Conservation (phyloP, 2,113 vertebrate genomes). For the Aspiorhynchus laticeps region DNA sequence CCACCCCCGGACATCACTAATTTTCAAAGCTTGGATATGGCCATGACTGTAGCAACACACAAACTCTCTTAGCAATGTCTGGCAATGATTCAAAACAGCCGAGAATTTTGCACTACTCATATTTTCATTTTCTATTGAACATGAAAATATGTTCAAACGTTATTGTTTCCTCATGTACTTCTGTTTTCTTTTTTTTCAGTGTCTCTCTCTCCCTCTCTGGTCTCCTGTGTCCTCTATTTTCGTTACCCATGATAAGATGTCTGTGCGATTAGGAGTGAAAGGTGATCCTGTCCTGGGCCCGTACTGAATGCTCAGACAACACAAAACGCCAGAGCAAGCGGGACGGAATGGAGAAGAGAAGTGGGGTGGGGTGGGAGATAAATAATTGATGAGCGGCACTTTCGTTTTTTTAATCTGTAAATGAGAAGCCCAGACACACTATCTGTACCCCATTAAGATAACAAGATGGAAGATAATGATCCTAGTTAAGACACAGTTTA, state of each 20-base stretch:
- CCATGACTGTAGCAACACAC: no score
- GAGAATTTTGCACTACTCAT: no score
- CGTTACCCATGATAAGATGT: conserved; percentile 84
- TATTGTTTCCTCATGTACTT: background rate
- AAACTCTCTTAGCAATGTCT: no score
- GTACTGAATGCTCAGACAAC: conserved; percentile 81
- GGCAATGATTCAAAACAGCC: no score
- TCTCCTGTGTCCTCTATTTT: conserved; percentile 85
- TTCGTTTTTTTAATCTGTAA: conserved; percentile 90
- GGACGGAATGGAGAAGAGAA: conserved; percentile 61
- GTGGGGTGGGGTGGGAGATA: conserved; percentile 59
- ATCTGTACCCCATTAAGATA: conserved; percentile 88
- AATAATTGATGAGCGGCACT: conserved; percentile 89
- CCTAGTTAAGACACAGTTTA: conserved; percentile 69
- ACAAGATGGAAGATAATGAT: conserved; percentile 84
- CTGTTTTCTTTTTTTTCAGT: background rate
- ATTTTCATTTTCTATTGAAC: no score
- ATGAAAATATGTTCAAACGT: background rate
- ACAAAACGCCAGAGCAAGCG: conserved; percentile 69
- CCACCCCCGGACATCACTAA: no score
- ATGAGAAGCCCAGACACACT: conserved; percentile 84
- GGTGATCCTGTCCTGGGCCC: conserved; percentile 78
- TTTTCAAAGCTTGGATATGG: no score
- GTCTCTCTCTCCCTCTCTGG: conserved; percentile 42
- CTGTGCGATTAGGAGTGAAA: conserved; percentile 92